Conservation (phyloP, 2,888 invertebrate genomes). For the Eristalis tenax region DNA sequence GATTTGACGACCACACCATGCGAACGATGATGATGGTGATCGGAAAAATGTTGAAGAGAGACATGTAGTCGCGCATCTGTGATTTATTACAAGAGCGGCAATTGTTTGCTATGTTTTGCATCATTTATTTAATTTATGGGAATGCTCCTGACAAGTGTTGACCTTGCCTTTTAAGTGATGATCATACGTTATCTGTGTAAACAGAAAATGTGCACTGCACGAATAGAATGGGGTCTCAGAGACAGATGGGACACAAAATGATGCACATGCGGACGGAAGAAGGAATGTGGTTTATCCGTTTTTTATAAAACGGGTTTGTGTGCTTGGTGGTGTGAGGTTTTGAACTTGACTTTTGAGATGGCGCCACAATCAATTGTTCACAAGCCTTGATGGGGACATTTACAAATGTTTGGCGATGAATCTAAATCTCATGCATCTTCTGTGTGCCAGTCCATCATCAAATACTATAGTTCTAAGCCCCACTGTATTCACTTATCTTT, state of each 20-base stretch:
- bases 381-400: neutral
- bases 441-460: no score
- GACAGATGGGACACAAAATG: neutral
- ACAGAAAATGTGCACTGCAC: constrained; percentile 8
- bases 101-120: constrained; percentile 69
- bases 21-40: neutral
- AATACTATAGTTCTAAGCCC: neutral
- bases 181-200: constrained; percentile 50
- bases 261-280: neutral
- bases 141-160: constrained; percentile 67
- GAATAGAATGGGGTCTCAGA: constrained; percentile 13
- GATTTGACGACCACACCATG: neutral
- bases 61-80: constrained; percentile 55
- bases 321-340: neutral
- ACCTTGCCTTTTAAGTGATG: constrained; percentile 62
- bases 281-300: neutral
- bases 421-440: no score
- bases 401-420: no score
- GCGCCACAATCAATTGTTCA: neutral
- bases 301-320: neutral
- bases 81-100: constrained; percentile 70
- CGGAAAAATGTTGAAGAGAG: constrained; percentile 33
- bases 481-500: neutral
- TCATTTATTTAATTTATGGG: constrained; percentile 70
- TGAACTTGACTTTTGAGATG: neutral